Evolutionary conservation across 2,113 vertebrate genomes (phyloP).

Genomic region (Leptocoma aspasia): DNA sequence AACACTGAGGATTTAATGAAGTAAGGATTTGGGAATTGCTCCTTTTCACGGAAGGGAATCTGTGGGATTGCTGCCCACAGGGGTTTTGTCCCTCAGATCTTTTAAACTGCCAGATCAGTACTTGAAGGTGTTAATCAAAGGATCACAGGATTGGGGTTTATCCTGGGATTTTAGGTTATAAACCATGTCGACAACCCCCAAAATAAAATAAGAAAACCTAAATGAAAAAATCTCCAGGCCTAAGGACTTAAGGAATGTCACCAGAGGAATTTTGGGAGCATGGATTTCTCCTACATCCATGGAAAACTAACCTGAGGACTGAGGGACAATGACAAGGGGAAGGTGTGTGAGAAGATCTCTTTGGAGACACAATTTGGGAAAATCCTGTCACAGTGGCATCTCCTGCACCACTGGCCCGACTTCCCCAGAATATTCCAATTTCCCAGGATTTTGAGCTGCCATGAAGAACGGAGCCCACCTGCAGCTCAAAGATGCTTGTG

Average conservation of each 20-base stretch:
- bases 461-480: neutral
- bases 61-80: neutral
- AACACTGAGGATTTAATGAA: neutral
- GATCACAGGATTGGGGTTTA: neutral
- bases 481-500: neutral
- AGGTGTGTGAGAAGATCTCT: neutral
- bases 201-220: neutral
- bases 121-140: neutral
- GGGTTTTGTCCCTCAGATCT: neutral
- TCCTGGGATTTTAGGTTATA: neutral
- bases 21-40: neutral
- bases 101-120: neutral
- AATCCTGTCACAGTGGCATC: neutral
- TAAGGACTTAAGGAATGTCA: neutral
- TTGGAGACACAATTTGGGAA: neutral
- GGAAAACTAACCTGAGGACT: neutral
- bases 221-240: neutral
- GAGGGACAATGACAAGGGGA: neutral
- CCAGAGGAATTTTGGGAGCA: neutral
- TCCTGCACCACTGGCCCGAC: accelerated
- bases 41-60: neutral
- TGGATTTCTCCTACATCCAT: neutral
- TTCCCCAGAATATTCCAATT: neutral
- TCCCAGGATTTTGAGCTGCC: neutral
- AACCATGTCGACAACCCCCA: neutral